These are phyloP conservation scores for Apodemia zela DNA, from an alignment of 2,888 invertebrate species.

Conservation along the genomic window DNA sequence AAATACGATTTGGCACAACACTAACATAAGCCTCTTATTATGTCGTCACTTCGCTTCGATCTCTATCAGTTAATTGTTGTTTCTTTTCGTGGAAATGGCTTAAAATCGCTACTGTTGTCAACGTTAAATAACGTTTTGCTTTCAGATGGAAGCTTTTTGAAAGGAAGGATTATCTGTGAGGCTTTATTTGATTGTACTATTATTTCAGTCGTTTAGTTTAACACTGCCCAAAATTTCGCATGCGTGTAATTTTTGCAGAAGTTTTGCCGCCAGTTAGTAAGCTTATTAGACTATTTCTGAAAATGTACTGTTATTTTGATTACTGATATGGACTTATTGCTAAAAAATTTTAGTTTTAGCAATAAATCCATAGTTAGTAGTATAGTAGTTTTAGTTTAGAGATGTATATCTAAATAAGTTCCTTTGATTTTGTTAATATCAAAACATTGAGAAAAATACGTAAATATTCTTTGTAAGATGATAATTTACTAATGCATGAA, in stretches of 20 bases:
- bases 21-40: slow-evolving; percentile 44
- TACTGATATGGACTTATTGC: too few relatives aligned
- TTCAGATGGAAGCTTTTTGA: background rate
- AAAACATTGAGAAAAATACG: too few relatives aligned
- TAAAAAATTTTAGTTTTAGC: too few relatives aligned
- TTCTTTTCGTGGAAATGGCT: slow-evolving; percentile 42
- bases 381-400: too few relatives aligned
- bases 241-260: background rate
- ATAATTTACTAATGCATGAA: too few relatives aligned
- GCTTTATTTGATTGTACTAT: background rate
- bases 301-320: too few relatives aligned
- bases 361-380: too few relatives aligned
- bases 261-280: background rate
- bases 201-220: background rate
- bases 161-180: background rate
- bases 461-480: too few relatives aligned
- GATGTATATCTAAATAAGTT: too few relatives aligned
- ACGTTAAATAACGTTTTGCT: background rate
- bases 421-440: too few relatives aligned
- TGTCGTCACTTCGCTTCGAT: slow-evolving; percentile 56
- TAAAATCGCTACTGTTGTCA: slow-evolving; percentile 36
- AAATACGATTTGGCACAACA: slow-evolving; percentile 73
- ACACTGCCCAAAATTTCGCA: background rate
- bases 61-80: slow-evolving; percentile 51
- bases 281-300: too few relatives aligned